Evolutionary conservation across 2,113 vertebrate species (phyloP), one percentile per base, ranked within the genome.

Genomic region (Ellobius talpinus): DNA sequence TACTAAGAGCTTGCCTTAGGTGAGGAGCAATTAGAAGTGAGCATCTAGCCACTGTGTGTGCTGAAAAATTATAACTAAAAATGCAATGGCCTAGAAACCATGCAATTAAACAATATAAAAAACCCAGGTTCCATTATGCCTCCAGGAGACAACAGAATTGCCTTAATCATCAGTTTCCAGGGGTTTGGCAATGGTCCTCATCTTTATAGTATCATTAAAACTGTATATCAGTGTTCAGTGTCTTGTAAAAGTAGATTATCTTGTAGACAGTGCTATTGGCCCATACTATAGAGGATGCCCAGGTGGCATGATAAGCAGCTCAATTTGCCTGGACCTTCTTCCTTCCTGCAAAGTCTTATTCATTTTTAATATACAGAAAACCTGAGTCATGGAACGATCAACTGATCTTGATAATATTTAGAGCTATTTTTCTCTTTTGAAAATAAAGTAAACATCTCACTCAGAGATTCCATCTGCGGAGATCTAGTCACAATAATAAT

Each of bases 161-260:
- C 76, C 65, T 96, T 77, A 91, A 84, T 95, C 96, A 96, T 97
- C 94, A 97, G 73, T 63, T 96, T 97, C 96, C 70, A 96, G 92
- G 87, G 81, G 87, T 94, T 98, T 65, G 94, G 78, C 74, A 50
- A 96, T 94, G 93, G 91, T 42, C 52, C 93, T 91, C 86, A 86
- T 93, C 95, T 86, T 97, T 97, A 91, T 95, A 55, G 50, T 91
- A 76, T 97, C 94, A 97, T 97, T 97, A 97, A 97, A 97, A 95
- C 52, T 68, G 58, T 92, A 63, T 70, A 33, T 93, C 89, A 97
- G 91, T 24, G 13, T 85, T 97, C 55, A 97, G 63, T 93, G 95
- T 91, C 93, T 97, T 97, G 82, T 96, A 94, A 96, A 93, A 92
- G n/a, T 79, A 89, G 97, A 92, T 81, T 94, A 96, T 39, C 66